Evolutionary conservation across 1,140 invertebrate species (phyloP), one percentile per base, ranked within the genome.

Genomic region (Thrips palmi): DNA sequence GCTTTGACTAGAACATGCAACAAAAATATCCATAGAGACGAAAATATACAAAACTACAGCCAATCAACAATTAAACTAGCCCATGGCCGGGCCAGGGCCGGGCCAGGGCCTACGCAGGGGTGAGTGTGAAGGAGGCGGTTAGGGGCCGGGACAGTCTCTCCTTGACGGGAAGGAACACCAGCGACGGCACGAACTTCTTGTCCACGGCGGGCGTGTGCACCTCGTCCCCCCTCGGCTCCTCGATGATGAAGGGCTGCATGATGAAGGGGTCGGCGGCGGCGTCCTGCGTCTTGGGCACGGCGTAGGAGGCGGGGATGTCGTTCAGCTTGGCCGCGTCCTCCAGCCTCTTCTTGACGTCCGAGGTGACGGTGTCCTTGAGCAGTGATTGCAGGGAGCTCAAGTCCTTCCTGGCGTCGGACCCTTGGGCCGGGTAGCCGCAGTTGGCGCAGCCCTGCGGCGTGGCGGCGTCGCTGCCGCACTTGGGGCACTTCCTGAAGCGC

Each of bases 121-220:
- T 91, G 35, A 94, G 74, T 47, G 75, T 86, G 56, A 93, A 89
- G 52, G 85, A 87, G 37, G 87, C 75, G 40, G 82, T 85, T 46
- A 88, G 66, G 40, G 75, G 70, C 50, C 75, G 71, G 47, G 69
- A 75, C 44, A 89, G 69, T 54, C 81, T 75, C 46, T 82, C 72
- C 45, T 77, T 74, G 39, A 93, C 87, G 28, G 89, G 88, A 52
- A 93, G 67, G 60, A 88, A 88, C 51, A 93, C 83, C 39, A 93
- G 63, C 37, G 87, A 84, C 19, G 88, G 84, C 40, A 87, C 71
- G 57, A 92, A 76, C 49, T 67, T 65, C 25, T 64, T 59, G 50
- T 57, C 62, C 36, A 52, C 56, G 40, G 36, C 23, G 15, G 37
- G 39, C 22, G 31, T 37, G 22, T n/a, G 21, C 22, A 19, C 22